Evolutionary conservation across 1,140 invertebrate species (phyloP), one percentile per base, ranked within the genome.

Genomic region (Caerostris extrusa): DNA sequence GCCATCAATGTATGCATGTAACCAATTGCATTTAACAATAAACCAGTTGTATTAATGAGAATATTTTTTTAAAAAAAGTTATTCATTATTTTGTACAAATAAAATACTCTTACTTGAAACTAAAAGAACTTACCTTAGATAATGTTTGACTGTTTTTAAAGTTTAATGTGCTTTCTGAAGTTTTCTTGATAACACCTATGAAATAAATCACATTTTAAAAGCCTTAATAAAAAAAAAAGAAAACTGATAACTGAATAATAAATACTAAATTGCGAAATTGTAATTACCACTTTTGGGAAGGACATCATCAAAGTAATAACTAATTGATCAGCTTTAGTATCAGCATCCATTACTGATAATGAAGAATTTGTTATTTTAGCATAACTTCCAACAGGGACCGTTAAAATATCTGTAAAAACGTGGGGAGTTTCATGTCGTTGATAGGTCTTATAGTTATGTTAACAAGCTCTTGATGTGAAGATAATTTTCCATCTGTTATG

Each of bases 401-500:
- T 34, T 34, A 94, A 57, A 19, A 5, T 2, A 50, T 94, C 82
- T 50, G 58, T 82, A 50, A 88, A n/a, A 12, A 94, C 7, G 77
- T 86, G 64, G 14, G 94, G 94, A 50, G 90, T 69, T 94, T 94
- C 94, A n/a, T n/a, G 89, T 94, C 94, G 91, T 94, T 93, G 5
- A 82, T 69, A 14, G 96, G 95, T 71, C 95, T 14, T 57, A 96
- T 96, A 60, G 95, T 95, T 60, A 96, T 95, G 81, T 96, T 95
- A 67, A 96, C 90, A 58, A 95, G 93, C n/a, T 95, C 88, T 53
- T 94, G 56, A 5, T 95, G 95, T 50, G 96, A 96, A n/a, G 94
- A 90, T 69, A 96, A 95, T 14, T 87, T 93, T 5, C 96, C 96
- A 93, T 96, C 96, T 56, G 94, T 95, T 10, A 96, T 94, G 86